Percentiles rank a stretch among this genome's conserved stretches.
Evolutionary conservation across 2,113 vertebrate genomes (phyloP).

Genomic region (Fregata magnificens): DNA sequence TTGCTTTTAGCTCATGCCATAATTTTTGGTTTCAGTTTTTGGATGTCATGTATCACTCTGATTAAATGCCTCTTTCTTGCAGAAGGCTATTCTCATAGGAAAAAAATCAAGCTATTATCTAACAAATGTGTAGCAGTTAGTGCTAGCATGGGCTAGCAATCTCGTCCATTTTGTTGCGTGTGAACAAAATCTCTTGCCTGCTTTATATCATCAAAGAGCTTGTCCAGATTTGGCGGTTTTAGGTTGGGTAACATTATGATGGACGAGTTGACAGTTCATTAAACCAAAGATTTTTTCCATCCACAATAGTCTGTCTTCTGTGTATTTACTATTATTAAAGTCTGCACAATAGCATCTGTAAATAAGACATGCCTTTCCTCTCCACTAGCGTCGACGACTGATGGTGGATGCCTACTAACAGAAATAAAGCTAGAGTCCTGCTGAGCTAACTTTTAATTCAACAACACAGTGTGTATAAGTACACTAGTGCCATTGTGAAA

Average conservation of each 20-base stretch:
- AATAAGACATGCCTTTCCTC: slow-evolving; percentile 45
- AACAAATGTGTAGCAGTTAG: slow-evolving; percentile 60
- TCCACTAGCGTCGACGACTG: background rate
- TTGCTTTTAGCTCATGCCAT: slow-evolving; percentile 41
- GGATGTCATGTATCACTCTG: slow-evolving; percentile 64
- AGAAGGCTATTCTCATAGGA: slow-evolving; percentile 42
- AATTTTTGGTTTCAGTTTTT: slow-evolving; percentile 57
- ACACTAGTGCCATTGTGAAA: slow-evolving; percentile 25
- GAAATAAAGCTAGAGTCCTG: slow-evolving; percentile 39
- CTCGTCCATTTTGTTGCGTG: slow-evolving; percentile 55
- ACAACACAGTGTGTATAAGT: slow-evolving; percentile 29
- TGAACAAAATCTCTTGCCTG: slow-evolving; percentile 53
- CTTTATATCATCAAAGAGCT: slow-evolving; percentile 57
- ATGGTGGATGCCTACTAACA: slow-evolving; percentile 40
- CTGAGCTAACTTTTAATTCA: slow-evolving; percentile 53
- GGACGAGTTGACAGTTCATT: slow-evolving; percentile 68
- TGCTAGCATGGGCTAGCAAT: slow-evolving; percentile 39
- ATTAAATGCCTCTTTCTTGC: slow-evolving; percentile 49
- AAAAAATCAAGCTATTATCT: slow-evolving; percentile 63
- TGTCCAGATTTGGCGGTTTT: slow-evolving; percentile 48
- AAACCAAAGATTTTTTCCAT: slow-evolving; percentile 50
- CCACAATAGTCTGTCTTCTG: slow-evolving; percentile 51
- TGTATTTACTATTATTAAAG: slow-evolving; percentile 62
- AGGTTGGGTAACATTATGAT: slow-evolving; percentile 60
- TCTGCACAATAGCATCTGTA: slow-evolving; percentile 58